Conservation (phyloP, 2,113 vertebrate species). For the Brienomyrus brachyistius region DNA sequence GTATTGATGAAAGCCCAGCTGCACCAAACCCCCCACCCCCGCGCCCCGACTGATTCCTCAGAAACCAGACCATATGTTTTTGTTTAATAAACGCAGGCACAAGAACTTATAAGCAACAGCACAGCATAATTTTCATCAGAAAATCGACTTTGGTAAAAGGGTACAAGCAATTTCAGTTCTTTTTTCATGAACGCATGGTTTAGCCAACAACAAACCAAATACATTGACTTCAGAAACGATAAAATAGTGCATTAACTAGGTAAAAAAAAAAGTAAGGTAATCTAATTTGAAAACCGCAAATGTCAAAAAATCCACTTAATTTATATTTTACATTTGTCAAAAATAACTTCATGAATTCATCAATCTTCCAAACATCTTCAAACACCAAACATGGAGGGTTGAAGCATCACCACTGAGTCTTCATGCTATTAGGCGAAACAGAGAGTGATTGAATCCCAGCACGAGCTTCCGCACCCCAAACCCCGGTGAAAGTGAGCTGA, state of each 20-base stretch:
- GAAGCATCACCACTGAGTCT: neutral
- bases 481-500: neutral
- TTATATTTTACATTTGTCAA: neutral
- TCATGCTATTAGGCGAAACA: neutral
- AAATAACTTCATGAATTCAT: neutral
- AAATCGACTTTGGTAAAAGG: neutral
- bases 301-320: neutral
- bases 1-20: neutral
- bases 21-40: neutral
- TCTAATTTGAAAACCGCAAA: neutral
- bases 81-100: neutral
- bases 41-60: neutral
- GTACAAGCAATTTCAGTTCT: neutral
- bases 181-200: neutral
- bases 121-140: neutral
- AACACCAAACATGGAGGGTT: neutral
- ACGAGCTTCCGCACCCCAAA: neutral
- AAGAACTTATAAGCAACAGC: neutral
- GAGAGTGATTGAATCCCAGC: neutral
- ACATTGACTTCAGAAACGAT: neutral
- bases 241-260: neutral
- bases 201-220: neutral
- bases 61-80: neutral
- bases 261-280: neutral
- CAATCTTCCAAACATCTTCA: neutral